phyloP scores from a whole-genome alignment of 1,140 invertebrate species.

The Aphelenchoides fujianensis region DNA sequence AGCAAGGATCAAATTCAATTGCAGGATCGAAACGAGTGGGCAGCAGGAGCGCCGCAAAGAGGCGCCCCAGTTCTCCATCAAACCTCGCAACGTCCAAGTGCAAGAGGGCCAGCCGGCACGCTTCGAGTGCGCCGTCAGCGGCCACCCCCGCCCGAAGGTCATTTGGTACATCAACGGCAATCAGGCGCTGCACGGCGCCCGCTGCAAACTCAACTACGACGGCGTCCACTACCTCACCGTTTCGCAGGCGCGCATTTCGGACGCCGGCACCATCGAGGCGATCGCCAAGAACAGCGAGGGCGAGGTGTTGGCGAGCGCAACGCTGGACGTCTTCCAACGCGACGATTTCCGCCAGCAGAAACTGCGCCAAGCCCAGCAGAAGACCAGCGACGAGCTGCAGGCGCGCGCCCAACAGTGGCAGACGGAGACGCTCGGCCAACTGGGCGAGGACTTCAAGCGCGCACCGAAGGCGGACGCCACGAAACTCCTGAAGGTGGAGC shows the following conservation, averaged over 20 bases:
- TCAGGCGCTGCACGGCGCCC: conserved; percentile 55
- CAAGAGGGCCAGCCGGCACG: conserved; percentile 58
- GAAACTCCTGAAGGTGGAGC: conserved; percentile 55
- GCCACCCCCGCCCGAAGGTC: conserved; percentile 57
- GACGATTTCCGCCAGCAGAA: conserved; percentile 59
- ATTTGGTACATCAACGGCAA: conserved; percentile 61
- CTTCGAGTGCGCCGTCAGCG: conserved; percentile 60
- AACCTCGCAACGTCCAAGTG: conserved; percentile 51
- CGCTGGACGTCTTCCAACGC: conserved; percentile 56
- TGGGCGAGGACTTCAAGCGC: conserved; percentile 55
- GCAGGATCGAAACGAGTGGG: conserved; percentile 20
- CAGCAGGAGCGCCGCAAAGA: conserved; percentile 43
- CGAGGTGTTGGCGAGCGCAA: conserved; percentile 52
- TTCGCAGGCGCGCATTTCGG: conserved; percentile 50
- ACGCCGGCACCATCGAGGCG: conserved; percentile 58
- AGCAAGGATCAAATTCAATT: conserved; percentile 5
- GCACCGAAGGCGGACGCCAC: conserved; percentile 57
- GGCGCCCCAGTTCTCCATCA: conserved; percentile 57
- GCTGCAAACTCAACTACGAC: conserved; percentile 13
- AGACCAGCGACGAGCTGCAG: conserved; percentile 52
- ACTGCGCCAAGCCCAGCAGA: conserved; percentile 48
- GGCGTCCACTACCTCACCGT: conserved; percentile 58
- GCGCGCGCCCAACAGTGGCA: conserved; percentile 50
- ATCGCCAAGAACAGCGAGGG: conserved; percentile 59
- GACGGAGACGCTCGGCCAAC: conserved; percentile 42